These are phyloP conservation scores for Geotria australis DNA, from an alignment of 2,797 vertebrate genomes.

Conservation along the genomic window DNA sequence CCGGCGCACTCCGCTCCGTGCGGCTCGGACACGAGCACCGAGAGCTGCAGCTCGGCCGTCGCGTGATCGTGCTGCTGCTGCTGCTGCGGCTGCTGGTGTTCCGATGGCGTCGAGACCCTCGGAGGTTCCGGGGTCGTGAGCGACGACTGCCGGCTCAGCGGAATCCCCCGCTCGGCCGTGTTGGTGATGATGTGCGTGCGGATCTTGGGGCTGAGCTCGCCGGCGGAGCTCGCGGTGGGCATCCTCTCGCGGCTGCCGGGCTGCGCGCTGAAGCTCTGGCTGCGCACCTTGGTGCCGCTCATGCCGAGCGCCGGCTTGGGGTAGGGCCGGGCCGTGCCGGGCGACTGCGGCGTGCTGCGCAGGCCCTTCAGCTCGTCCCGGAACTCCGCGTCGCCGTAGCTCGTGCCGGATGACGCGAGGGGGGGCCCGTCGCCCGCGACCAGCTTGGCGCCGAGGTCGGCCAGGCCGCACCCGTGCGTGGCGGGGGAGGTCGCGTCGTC, in stretches of 20 bases:
- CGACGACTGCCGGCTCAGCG: conserved; percentile 36
- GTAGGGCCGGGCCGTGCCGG: conserved; percentile 15
- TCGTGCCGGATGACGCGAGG: too few species aligned
- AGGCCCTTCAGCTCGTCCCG: too few species aligned
- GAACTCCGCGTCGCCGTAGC: too few species aligned
- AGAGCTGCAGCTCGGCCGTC: too few species aligned
- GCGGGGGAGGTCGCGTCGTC: too few species aligned
- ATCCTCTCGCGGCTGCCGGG: conserved; percentile 21
- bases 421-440: too few species aligned
- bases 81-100: too few species aligned
- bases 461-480: too few species aligned
- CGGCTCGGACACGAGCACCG: too few species aligned
- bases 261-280: conserved; percentile 50
- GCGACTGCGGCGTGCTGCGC: neutral
- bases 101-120: neutral
- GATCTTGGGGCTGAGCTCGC: conserved; percentile 27
- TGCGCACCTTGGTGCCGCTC: conserved; percentile 68
- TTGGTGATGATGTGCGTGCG: conserved; percentile 72
- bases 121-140: conserved; percentile 10
- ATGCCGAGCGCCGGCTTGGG: conserved; percentile 57
- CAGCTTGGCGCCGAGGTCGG: too few species aligned
- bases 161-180: conserved; percentile 44
- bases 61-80: too few species aligned
- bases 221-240: conserved; percentile 9
- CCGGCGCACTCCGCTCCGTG: too few species aligned